These are phyloP conservation scores for Carposina sasakii DNA, from an alignment of 1,140 invertebrate genomes.

Conservation along the genomic window DNA sequence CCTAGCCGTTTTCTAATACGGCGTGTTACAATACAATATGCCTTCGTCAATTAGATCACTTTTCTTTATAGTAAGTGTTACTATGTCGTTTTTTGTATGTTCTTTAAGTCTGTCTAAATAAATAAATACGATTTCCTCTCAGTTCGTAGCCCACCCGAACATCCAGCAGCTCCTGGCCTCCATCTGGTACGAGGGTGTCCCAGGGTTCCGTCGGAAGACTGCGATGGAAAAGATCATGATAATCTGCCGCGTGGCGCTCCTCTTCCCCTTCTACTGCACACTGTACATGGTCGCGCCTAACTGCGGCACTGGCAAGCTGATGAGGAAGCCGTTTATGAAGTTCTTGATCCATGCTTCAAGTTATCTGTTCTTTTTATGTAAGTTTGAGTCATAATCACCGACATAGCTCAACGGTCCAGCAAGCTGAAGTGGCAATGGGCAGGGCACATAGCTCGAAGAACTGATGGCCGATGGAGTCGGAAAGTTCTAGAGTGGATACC, in stretches of 20 bases:
- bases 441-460: no score
- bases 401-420: no score
- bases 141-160: slow-evolving; percentile 95
- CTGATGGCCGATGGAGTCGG: no score
- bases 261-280: slow-evolving; percentile 90
- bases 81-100: no score
- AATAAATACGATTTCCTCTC: slow-evolving; percentile 36
- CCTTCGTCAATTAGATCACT: no score
- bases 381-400: no score
- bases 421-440: no score
- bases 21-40: no score
- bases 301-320: slow-evolving; percentile 81
- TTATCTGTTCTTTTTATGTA: slow-evolving; percentile 92
- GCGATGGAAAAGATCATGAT: slow-evolving; percentile 79
- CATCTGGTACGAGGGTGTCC: slow-evolving; percentile 94
- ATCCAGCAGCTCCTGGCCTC: slow-evolving; percentile 92
- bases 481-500: no score
- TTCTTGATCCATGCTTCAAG: slow-evolving; percentile 94
- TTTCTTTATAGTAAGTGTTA: no score
- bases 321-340: slow-evolving; percentile 95
- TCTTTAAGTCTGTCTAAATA: no score
- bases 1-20: no score
- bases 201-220: slow-evolving; percentile 88
- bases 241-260: slow-evolving; percentile 81
- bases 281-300: slow-evolving; percentile 87